Evolutionary conservation across 2,888 invertebrate genomes (phyloP).

Genomic region (Trissolcus japonicus): DNA sequence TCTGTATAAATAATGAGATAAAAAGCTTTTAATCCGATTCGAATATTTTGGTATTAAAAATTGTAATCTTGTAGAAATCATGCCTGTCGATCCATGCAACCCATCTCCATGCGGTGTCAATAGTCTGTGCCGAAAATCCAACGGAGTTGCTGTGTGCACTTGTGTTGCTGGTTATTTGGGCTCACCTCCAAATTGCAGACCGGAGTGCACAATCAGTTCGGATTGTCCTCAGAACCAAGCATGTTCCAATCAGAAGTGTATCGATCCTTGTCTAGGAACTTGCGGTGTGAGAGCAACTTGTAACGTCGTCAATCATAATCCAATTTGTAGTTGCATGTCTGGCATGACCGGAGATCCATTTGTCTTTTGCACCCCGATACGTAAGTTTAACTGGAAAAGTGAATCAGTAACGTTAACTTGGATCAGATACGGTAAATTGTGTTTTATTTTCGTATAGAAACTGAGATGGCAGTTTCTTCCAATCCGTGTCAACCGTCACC

Average conservation of each 20-base stretch:
- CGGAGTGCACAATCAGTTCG: slow-evolving; percentile 85
- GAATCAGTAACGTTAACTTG: not conserved
- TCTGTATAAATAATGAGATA: not conserved
- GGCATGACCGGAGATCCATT: slow-evolving; percentile 87
- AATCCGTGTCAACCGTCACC: slow-evolving; percentile 81
- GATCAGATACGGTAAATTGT: not conserved
- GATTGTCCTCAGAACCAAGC: slow-evolving; percentile 86
- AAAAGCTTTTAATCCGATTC: not conserved
- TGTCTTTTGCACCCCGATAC: slow-evolving; percentile 81
- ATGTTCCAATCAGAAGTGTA: slow-evolving; percentile 89
- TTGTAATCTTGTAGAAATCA: slow-evolving; percentile 1
- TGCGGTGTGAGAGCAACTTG: slow-evolving; percentile 86
- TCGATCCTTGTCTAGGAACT: slow-evolving; percentile 86
- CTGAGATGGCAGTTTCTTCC: slow-evolving; percentile 59
- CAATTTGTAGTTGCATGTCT: slow-evolving; percentile 85
- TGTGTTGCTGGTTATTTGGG: slow-evolving; percentile 85
- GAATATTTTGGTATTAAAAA: not conserved
- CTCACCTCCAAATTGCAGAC: slow-evolving; percentile 86
- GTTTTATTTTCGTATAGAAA: slow-evolving; percentile 12
- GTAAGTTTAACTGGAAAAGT: slow-evolving; percentile 75
- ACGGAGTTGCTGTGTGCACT: slow-evolving; percentile 83
- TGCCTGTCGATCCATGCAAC: slow-evolving; percentile 70
- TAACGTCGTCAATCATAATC: slow-evolving; percentile 86
- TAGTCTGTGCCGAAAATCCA: slow-evolving; percentile 82
- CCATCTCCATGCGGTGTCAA: slow-evolving; percentile 77